Percentiles rank a stretch among this genome's conserved stretches.
Evolutionary conservation across 2,888 invertebrate species (phyloP).

Genomic region (Rhopalosiphum nymphaeae): DNA sequence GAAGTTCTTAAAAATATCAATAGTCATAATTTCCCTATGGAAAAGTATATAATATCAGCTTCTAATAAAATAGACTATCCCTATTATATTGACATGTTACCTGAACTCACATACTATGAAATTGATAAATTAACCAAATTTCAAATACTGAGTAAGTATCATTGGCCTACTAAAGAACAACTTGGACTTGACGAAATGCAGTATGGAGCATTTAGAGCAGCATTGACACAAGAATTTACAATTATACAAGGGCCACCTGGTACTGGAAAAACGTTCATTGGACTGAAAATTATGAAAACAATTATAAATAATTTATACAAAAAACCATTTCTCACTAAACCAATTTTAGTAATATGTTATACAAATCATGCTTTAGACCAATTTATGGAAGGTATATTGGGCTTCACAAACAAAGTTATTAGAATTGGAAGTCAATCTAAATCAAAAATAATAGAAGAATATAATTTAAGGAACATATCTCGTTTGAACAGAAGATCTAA

Average conservation of each 20-base stretch:
- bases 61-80: slow-evolving; percentile 70
- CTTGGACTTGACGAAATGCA: slow-evolving; percentile 79
- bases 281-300: slow-evolving; percentile 79
- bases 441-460: slow-evolving; percentile 71
- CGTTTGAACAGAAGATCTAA: background rate
- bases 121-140: slow-evolving; percentile 61
- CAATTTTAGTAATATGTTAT: slow-evolving; percentile 82
- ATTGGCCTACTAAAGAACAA: slow-evolving; percentile 68
- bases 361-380: slow-evolving; percentile 92
- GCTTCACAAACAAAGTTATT: slow-evolving; percentile 75
- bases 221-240: slow-evolving; percentile 80
- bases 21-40: slow-evolving; percentile 77
- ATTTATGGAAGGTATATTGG: slow-evolving; percentile 80
- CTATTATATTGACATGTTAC: slow-evolving; percentile 69
- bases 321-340: background rate
- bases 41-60: slow-evolving; percentile 77
- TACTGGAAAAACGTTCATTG: slow-evolving; percentile 87
- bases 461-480: slow-evolving; percentile 41
- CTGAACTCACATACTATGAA: background rate
- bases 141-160: slow-evolving; percentile 55
- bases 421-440: slow-evolving; percentile 81
- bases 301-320: slow-evolving; percentile 46
- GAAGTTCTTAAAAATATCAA: slow-evolving; percentile 76
- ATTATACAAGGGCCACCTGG: slow-evolving; percentile 91
- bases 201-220: slow-evolving; percentile 77